Evolutionary conservation across 2,888 invertebrate genomes (phyloP), one percentile per base, ranked within the genome.

Genomic region (Trachelus iudaicus): DNA sequence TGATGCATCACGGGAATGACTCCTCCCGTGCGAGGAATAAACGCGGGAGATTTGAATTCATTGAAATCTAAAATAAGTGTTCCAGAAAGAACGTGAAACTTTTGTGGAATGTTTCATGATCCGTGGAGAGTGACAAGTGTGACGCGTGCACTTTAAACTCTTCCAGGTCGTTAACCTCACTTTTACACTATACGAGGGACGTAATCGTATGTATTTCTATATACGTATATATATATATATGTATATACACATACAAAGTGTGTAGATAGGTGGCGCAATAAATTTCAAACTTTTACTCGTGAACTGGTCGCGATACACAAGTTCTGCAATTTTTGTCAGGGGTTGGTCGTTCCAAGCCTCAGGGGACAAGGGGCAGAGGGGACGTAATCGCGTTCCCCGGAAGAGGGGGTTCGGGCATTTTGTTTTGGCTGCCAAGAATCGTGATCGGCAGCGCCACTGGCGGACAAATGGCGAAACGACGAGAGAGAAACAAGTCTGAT

Each of bases 91-190:
- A 56, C 56, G 23, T 23, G 56, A 56, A 56, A 56, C 56, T 71
- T 71, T 23, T 31, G 15, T 3, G 71, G 1, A 84, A 73, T 82
- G 87, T 77, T 84, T 82, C 87, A 89, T 86, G 88, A 87, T 80
- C 85, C 86, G 85, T 87, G 83, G 80, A 80, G 80, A 85, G 81
- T 84, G 83, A n/a, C 75, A 83, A 82, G 83, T 80, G 83, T 81
- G 85, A 81, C 83, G 84, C 84, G 84, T 82, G 82, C 79, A 81
- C 82, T 89, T 88, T 85, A 86, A 87, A 85, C 73, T 84, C 84
- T 90, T 90, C 88, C 89, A 82, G 86, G 77, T 89, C 89, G 88
- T 87, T 90, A 87, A 78, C 79, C 83, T 76, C 87, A 85, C 85
- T 88, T 89, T 85, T 89, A 71, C 71, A 33, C 86, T 77, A 89